Conservation (phyloP, 2,888 invertebrate species). For the Prosopocoilus inquinatus region DNA sequence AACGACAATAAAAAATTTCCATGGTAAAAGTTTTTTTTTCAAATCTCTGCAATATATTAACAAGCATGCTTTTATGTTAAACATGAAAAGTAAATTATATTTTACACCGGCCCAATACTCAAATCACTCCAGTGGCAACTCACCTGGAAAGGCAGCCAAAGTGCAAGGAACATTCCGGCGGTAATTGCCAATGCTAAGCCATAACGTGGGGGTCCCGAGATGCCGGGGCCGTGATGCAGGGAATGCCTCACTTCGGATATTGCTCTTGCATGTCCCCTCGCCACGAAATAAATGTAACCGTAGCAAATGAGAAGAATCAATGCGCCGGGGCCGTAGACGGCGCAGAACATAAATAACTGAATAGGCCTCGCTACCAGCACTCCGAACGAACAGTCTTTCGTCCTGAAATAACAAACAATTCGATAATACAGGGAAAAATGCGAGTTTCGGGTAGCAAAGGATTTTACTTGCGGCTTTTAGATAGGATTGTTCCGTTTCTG, state of each 20-base stretch:
- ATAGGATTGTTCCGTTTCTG: too few species aligned
- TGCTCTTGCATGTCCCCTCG: constrained; percentile 61
- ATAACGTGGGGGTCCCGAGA: constrained; percentile 53
- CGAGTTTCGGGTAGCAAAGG: too few species aligned
- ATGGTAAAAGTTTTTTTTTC: too few species aligned
- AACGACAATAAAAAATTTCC: too few species aligned
- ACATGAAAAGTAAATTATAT: too few species aligned
- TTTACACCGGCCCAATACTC: background rate
- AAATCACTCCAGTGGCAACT: constrained; percentile 21
- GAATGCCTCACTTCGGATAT: constrained; percentile 62
- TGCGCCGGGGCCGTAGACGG: constrained; percentile 62
- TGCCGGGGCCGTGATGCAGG: constrained; percentile 46
- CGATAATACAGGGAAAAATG: too few species aligned
- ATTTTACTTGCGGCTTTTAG: too few species aligned
- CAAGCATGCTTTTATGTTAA: too few species aligned
- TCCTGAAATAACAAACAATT: constrained; percentile 37
- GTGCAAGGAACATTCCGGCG: constrained; percentile 59
- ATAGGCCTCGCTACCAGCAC: constrained; percentile 55
- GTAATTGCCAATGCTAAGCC: constrained; percentile 62
- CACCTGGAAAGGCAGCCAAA: constrained; percentile 65
- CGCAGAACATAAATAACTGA: constrained; percentile 57
- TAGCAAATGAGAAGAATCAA: constrained; percentile 59
- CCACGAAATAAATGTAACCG: constrained; percentile 62
- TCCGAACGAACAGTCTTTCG: constrained; percentile 53
- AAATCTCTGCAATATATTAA: too few species aligned